Evolutionary conservation across 2,113 vertebrate species (phyloP), one percentile per base, ranked within the genome.

Genomic region (Calidris pugnax): DNA sequence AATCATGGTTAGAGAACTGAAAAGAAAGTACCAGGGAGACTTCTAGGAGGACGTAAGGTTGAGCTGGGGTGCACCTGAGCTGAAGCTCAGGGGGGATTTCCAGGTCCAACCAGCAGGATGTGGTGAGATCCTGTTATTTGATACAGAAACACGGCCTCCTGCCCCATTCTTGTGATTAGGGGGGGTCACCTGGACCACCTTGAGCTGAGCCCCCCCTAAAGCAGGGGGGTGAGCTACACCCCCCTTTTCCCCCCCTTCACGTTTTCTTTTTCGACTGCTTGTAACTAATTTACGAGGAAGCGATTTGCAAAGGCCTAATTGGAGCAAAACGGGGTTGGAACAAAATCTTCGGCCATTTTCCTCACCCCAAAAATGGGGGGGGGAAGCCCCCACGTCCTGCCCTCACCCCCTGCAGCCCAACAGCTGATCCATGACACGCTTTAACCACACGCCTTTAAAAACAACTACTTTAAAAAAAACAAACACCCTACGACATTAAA

Each of bases 41-140:
- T 69, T 66, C 39, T 15, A 43, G 18, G 30, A 53, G 50, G 55
- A 39, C 9, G 2, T 12, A 12, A 66, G 2, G 35, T 30, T 47
- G 35, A 15, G 5, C 5, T 2, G 24, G 43, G 30, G 7, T 9
- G 33, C 7, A 1, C 7, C n/a, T 4, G 16, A 43, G 18, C 18
- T 5, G n/a, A 73, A 39, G 76, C 48, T 41, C 37, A n/a, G 26
- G 2, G 68, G 48, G 64, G 11, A 37, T 73, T 87, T 51, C 57
- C 68, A 24, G 22, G 6, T 0, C 12, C 12, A 19, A 39, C n/a
- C 1, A 14, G 9, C 0, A 30, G 14, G n/a, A 17, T 9, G 0
- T 0, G 0, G 19, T 1, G 24, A 73, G 32, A 11, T 8, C 18
- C 1, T 0, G 2, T 35, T 33, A 13, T 7, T 6, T 1, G 8